phyloP scores from a whole-genome alignment of 2,888 invertebrate genomes.

The Dynastes tityus region DNA sequence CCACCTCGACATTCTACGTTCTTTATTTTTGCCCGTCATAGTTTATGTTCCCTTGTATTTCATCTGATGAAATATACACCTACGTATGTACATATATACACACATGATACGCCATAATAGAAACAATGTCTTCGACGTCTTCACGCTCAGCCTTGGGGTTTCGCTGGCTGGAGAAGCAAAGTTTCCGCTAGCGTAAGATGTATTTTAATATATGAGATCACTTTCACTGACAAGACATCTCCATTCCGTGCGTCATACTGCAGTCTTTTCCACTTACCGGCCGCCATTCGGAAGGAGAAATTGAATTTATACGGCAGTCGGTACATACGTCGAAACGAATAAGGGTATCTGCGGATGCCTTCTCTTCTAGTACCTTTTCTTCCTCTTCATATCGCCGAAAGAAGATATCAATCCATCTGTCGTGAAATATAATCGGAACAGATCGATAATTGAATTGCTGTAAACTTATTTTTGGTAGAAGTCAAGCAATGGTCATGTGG shows the following conservation, averaged over 20 bases:
- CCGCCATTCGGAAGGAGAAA: constrained; percentile 42
- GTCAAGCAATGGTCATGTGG: too few species aligned
- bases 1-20: neutral
- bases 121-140: constrained; percentile 33
- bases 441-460: too few species aligned
- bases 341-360: constrained; percentile 14
- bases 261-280: constrained; percentile 48
- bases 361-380: neutral
- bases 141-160: neutral
- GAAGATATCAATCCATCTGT: too few species aligned
- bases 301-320: constrained; percentile 44
- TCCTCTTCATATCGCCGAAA: too few species aligned
- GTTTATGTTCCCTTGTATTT: neutral
- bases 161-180: constrained; percentile 8
- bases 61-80: constrained; percentile 15
- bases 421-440: too few species aligned
- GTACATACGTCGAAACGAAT: constrained; percentile 23
- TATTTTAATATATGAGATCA: constrained; percentile 49
- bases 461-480: too few species aligned
- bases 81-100: neutral
- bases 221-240: constrained; percentile 49
- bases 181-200: constrained; percentile 30
- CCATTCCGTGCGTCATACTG: constrained; percentile 43
- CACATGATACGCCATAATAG: neutral
- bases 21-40: constrained; percentile 8